Percentiles rank a stretch among this genome's conserved stretches.
Conservation (phyloP, 2,113 vertebrate species). For the Pica pica region DNA sequence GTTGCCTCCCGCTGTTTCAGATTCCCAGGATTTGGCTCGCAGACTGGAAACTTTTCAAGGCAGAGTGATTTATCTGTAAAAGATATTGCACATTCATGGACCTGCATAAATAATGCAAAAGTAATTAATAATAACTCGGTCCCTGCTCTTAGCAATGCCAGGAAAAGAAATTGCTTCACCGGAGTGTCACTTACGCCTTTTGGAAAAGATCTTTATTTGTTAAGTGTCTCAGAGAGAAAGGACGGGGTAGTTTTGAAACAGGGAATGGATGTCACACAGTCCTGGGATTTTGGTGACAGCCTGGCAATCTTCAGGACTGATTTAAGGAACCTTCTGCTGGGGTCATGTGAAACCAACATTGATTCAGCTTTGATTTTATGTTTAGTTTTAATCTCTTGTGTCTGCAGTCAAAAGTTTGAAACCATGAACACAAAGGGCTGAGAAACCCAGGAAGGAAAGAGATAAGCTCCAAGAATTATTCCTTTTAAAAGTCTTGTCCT, state of each 20-base stretch:
- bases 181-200: neutral
- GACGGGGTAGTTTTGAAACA: neutral
- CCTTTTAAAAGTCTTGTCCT: neutral
- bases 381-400: neutral
- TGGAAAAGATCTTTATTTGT: slow-evolving; percentile 11
- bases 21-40: neutral
- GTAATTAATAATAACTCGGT: slow-evolving; percentile 45
- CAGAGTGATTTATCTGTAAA: slow-evolving; percentile 13
- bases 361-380: neutral
- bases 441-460: neutral
- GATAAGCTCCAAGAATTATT: neutral
- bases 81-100: slow-evolving; percentile 2
- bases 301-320: neutral
- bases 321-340: neutral
- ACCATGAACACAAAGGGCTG: neutral
- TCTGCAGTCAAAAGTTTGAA: neutral
- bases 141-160: neutral
- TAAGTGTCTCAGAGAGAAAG: neutral
- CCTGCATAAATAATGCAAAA: slow-evolving; percentile 44
- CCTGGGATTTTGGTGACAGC: neutral
- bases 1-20: neutral
- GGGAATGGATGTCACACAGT: neutral
- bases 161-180: slow-evolving; percentile 31
- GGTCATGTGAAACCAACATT: neutral
- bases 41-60: slow-evolving; percentile 17